Evolutionary conservation across 2,797 vertebrate genomes (phyloP).

Genomic region (Parambassis ranga): DNA sequence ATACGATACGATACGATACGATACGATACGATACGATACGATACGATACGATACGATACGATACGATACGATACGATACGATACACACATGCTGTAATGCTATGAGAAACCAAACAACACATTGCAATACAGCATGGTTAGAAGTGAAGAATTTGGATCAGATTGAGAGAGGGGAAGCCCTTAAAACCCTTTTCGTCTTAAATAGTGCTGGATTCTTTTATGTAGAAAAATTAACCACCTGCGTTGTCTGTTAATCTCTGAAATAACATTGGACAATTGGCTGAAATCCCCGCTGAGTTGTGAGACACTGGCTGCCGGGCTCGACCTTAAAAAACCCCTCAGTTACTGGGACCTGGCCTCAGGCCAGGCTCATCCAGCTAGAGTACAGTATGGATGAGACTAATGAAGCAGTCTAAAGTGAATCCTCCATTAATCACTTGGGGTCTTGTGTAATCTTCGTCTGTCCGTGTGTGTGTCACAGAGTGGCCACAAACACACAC

Average conservation of each 20-base stretch:
- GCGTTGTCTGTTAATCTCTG: too few relatives aligned
- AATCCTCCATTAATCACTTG: conserved; percentile 47
- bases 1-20: neutral
- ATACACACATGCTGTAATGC: too few relatives aligned
- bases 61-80: neutral
- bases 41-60: neutral
- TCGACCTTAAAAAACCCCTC: conserved; percentile 26
- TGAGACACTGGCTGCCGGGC: conserved; percentile 22
- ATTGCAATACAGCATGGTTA: neutral
- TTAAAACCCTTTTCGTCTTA: too few relatives aligned
- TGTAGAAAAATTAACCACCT: neutral
- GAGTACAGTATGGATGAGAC: conserved; percentile 36
- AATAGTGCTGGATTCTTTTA: neutral
- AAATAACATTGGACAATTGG: too few relatives aligned
- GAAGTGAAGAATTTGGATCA: too few relatives aligned
- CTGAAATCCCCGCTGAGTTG: conserved; percentile 17
- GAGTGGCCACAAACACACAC: conserved; percentile 14
- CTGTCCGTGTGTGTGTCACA: conserved; percentile 21
- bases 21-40: neutral
- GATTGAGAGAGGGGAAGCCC: too few relatives aligned
- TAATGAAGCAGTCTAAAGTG: conserved; percentile 47
- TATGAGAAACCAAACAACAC: too few relatives aligned
- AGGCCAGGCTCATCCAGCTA: conserved; percentile 28
- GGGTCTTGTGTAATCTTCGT: conserved; percentile 37
- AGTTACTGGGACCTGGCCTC: conserved; percentile 32